These are phyloP conservation scores for Gymnothorax javanicus DNA, from an alignment of 2,797 vertebrate genomes.

Conservation along the genomic window DNA sequence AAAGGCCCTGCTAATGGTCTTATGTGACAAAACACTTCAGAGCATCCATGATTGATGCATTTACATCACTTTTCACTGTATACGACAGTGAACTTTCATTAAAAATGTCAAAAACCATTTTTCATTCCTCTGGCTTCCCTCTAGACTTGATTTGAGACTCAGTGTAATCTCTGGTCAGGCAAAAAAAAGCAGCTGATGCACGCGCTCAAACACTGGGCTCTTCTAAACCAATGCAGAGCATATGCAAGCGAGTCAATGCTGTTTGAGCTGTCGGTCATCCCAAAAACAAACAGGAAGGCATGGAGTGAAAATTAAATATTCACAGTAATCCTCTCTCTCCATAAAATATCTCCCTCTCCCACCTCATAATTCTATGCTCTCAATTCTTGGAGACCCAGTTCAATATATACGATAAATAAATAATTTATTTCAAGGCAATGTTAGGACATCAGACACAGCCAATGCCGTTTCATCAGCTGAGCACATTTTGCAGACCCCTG, in stretches of 20 bases:
- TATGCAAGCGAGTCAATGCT: background rate
- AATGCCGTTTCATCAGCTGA: background rate
- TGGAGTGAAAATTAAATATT: background rate
- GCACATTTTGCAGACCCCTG: background rate
- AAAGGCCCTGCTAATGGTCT: slow-evolving; percentile 11
- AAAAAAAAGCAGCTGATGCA: background rate
- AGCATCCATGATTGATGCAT: slow-evolving; percentile 18
- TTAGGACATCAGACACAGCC: background rate
- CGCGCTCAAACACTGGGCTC: background rate
- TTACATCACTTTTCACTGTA: background rate
- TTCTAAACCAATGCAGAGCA: background rate
- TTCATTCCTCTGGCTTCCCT: background rate
- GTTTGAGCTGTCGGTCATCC: background rate
- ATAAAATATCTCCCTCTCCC: background rate
- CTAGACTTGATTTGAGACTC: background rate
- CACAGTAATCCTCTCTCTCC: background rate
- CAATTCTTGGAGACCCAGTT: background rate
- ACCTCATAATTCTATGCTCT: background rate
- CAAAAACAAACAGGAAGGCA: background rate
- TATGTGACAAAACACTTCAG: slow-evolving; percentile 17
- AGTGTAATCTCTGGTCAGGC: background rate
- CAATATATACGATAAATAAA: background rate
- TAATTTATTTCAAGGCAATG: background rate
- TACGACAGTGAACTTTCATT: slow-evolving; percentile 15
- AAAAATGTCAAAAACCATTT: slow-evolving; percentile 15